Conservation (phyloP, 2,888 invertebrate species). For the Tetragnatha montana region DNA sequence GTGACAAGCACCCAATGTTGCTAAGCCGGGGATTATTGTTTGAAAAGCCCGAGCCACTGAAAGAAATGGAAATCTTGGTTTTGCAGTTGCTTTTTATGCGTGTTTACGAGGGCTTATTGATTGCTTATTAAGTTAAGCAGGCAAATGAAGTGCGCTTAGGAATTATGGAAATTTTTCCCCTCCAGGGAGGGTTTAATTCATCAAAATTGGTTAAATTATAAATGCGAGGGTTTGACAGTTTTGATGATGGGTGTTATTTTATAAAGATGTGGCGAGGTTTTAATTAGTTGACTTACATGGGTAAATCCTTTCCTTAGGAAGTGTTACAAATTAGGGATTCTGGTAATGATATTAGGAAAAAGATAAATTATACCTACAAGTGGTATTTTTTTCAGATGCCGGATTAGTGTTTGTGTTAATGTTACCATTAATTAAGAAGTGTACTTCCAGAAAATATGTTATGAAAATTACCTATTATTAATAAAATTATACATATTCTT, state of each 20-base stretch:
- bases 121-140: background rate
- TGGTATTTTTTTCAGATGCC: too few species aligned
- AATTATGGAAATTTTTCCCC: background rate
- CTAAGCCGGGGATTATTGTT: slow-evolving; percentile 32
- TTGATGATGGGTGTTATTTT: background rate
- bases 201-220: background rate
- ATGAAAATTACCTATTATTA: too few species aligned
- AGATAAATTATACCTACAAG: too few species aligned
- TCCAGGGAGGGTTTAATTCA: background rate
- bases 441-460: too few species aligned
- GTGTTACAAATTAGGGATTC: background rate
- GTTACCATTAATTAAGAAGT: too few species aligned
- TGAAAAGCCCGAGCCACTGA: slow-evolving; percentile 3
- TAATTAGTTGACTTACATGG: background rate
- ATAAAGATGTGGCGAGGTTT: background rate
- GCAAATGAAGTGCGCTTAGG: background rate
- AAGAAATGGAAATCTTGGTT: background rate
- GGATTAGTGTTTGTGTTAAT: too few species aligned
- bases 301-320: background rate
- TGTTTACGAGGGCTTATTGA: background rate
- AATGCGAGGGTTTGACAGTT: background rate
- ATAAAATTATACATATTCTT: too few species aligned
- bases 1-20: slow-evolving; percentile 14
- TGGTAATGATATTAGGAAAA: background rate
- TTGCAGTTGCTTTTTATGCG: background rate